Conservation (phyloP, 2,888 invertebrate species). For the Tetramorium bicarinatum region DNA sequence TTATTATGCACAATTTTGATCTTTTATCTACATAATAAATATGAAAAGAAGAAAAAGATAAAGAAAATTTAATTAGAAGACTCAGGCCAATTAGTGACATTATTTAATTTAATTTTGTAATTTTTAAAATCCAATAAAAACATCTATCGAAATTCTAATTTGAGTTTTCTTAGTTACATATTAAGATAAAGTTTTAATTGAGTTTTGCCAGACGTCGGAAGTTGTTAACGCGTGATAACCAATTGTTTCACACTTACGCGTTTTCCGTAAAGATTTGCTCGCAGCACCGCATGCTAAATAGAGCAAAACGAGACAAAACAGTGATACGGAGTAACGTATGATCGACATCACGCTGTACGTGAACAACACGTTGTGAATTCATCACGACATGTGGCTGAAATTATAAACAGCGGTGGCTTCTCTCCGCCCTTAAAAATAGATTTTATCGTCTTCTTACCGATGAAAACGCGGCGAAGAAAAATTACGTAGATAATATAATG, state of each 20-base stretch:
- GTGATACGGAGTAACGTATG: constrained; percentile 38
- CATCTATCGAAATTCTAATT: neutral
- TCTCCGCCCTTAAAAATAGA: constrained; percentile 60
- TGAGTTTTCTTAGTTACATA: neutral
- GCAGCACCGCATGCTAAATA: constrained; percentile 62
- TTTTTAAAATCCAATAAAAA: neutral
- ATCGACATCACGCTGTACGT: constrained; percentile 56
- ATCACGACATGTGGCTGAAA: constrained; percentile 39
- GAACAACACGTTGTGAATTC: constrained; percentile 32
- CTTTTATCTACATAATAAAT: neutral
- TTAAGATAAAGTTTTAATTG: neutral
- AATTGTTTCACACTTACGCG: constrained; percentile 61
- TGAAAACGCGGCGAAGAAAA: constrained; percentile 15
- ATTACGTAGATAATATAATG: neutral
- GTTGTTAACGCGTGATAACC: neutral
- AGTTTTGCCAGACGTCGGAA: too few species aligned
- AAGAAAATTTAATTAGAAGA: neutral
- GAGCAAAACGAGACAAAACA: constrained; percentile 64
- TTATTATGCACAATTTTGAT: neutral
- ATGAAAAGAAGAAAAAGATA: neutral
- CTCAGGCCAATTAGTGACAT: neutral
- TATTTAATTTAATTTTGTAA: neutral
- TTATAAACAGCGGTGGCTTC: constrained; percentile 18
- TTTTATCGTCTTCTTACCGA: constrained; percentile 40
- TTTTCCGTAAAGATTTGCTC: constrained; percentile 53